phyloP scores from a whole-genome alignment of 2,888 invertebrate genomes.

The Mallateleia sp. region DNA sequence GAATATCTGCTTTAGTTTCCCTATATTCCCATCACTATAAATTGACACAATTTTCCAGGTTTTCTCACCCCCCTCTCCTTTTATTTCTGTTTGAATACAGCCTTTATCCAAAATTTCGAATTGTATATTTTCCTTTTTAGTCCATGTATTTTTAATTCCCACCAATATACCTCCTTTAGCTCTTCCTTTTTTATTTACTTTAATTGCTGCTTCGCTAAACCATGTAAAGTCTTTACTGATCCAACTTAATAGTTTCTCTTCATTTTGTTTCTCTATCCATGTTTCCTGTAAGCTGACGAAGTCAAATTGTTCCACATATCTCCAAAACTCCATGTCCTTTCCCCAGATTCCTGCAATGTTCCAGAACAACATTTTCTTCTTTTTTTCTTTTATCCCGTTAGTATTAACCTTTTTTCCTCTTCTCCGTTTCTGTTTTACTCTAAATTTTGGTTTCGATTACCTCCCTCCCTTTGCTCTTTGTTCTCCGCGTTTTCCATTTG shows the following conservation, averaged over 20 bases:
- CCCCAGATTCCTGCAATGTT: background rate
- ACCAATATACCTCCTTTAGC: background rate
- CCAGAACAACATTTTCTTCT: background rate
- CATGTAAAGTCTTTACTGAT: background rate
- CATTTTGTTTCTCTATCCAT: background rate
- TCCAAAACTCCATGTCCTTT: background rate
- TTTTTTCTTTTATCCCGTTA: background rate
- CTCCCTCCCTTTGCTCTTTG: background rate
- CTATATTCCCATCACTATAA: background rate
- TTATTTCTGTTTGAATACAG: background rate
- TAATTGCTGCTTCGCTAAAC: background rate
- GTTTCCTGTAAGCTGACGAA: background rate
- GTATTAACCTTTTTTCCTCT: background rate
- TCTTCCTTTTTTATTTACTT: background rate
- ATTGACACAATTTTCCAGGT: background rate
- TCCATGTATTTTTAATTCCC: background rate
- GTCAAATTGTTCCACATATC: background rate
- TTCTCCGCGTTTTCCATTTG: background rate
- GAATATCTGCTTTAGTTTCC: background rate
- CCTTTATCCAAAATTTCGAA: background rate
- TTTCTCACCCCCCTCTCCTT: background rate
- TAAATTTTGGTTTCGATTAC: background rate
- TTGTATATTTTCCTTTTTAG: background rate
- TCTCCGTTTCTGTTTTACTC: background rate
- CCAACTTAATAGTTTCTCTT: background rate